phyloP scores from a whole-genome alignment of 1,140 invertebrate species.

The Drosophila carrolli region DNA sequence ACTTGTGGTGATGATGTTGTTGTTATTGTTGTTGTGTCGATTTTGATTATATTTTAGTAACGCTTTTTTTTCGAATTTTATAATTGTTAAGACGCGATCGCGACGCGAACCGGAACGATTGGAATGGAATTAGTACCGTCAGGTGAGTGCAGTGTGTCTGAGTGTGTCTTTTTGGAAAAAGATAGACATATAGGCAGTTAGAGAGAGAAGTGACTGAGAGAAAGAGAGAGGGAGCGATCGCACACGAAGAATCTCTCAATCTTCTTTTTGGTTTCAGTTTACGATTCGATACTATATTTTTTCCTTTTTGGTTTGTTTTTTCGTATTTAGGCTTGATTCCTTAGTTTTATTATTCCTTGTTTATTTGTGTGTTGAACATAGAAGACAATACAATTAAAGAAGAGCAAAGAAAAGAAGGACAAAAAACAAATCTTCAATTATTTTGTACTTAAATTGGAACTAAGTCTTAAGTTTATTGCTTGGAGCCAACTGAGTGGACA shows the following conservation, averaged over 20 bases:
- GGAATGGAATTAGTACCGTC: constrained; percentile 51
- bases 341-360: constrained; percentile 25
- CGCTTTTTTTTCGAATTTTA: constrained; percentile 34
- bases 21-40: constrained; percentile 48
- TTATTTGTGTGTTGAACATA: constrained; percentile 37
- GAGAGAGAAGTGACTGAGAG: constrained; percentile 21
- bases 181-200: constrained; percentile 37
- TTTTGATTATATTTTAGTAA: constrained; percentile 37
- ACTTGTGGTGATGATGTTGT: constrained; percentile 32
- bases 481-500: constrained; percentile 10
- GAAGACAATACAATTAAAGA: constrained; percentile 56
- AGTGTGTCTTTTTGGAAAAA: constrained; percentile 44
- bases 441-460: constrained; percentile 42
- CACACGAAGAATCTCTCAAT: constrained; percentile 49
- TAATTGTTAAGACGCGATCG: constrained; percentile 33
- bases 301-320: constrained; percentile 5
- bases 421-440: constrained; percentile 50
- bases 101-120: constrained; percentile 41
- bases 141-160: constrained; percentile 68
- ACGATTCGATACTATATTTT: constrained; percentile 7
- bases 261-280: constrained; percentile 23
- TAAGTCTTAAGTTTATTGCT: constrained; percentile 28
- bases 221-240: constrained; percentile 23
- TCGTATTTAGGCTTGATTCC: constrained; percentile 41
- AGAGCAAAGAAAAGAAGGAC: constrained; percentile 55